These are phyloP conservation scores for Heliconius hermathena DNA, from an alignment of 1,140 invertebrate species.

Conservation along the genomic window DNA sequence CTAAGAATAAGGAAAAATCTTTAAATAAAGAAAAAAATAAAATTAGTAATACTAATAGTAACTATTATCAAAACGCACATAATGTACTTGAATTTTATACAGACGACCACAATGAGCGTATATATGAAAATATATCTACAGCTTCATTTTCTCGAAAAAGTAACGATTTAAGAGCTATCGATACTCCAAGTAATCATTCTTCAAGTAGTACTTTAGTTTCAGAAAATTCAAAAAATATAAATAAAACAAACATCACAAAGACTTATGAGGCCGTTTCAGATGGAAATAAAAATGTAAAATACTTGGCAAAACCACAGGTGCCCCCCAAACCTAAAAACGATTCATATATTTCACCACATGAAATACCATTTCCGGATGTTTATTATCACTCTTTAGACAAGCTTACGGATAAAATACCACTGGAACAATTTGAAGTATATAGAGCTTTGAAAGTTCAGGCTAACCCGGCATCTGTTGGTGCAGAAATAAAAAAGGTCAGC, in stretches of 20 bases:
- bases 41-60: conserved; percentile 47
- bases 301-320: conserved; percentile 67
- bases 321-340: conserved; percentile 64
- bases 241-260: conserved; percentile 23
- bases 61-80: conserved; percentile 65
- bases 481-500: conserved; percentile 77
- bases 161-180: conserved; percentile 43
- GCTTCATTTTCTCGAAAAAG: conserved; percentile 39
- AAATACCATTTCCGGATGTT: conserved; percentile 59
- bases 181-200: conserved; percentile 58
- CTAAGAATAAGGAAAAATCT: conserved; percentile 62
- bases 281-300: conserved; percentile 34
- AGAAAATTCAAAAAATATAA: conserved; percentile 56
- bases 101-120: conserved; percentile 52
- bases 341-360: conserved; percentile 36
- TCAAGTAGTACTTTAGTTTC: conserved; percentile 74
- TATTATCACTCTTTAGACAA: conserved; percentile 76
- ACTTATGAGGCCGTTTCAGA: conserved; percentile 13
- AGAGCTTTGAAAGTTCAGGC: conserved; percentile 58
- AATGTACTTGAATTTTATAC: conserved; percentile 44
- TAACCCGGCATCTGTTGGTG: conserved; percentile 70
- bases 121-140: conserved; percentile 70
- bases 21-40: conserved; percentile 41
- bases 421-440: conserved; percentile 69
- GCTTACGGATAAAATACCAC: conserved; percentile 57